These are phyloP conservation scores for Mesoclemmys tuberculata DNA, from an alignment of 2,113 vertebrate genomes.

Conservation along the genomic window DNA sequence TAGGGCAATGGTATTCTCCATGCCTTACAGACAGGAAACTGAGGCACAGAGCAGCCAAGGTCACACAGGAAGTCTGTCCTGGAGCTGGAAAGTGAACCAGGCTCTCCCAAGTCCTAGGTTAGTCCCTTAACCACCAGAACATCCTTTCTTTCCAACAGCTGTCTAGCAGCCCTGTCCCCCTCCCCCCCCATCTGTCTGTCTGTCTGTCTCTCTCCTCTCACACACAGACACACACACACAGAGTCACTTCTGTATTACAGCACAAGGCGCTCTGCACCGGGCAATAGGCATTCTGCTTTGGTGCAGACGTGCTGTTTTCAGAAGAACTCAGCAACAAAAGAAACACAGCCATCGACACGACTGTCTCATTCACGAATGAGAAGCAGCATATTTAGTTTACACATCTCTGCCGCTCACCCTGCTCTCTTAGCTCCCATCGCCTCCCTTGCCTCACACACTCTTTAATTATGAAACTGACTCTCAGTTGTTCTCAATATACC, in stretches of 20 bases:
- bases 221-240: too few species aligned
- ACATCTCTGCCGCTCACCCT: accelerated
- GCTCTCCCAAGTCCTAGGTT: background rate
- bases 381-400: background rate
- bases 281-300: background rate
- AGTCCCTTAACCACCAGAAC: background rate
- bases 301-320: background rate
- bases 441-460: background rate
- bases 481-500: background rate
- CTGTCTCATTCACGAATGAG: background rate
- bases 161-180: too few species aligned
- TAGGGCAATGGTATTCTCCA: background rate
- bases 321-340: background rate
- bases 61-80: background rate
- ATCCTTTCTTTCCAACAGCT: background rate
- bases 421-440: background rate
- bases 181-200: too few species aligned
- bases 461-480: accelerated
- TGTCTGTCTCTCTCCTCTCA: too few species aligned
- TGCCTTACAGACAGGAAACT: background rate
- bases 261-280: background rate
- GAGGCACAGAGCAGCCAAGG: background rate
- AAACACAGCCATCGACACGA: accelerated
- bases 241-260: background rate
- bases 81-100: background rate